Evolutionary conservation across 2,888 invertebrate species (phyloP).

Genomic region (Pollenia labialis): DNA sequence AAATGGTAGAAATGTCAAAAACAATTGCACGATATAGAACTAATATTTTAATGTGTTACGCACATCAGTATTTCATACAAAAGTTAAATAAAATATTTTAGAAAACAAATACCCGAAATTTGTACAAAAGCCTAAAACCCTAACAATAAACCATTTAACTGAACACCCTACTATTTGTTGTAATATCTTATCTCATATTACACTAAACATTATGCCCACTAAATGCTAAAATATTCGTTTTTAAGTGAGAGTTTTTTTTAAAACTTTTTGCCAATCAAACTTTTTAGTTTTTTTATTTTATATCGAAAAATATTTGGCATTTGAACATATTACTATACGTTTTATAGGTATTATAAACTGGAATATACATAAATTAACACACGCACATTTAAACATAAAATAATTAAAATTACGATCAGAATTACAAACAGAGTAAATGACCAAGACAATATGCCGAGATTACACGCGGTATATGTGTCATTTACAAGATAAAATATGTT

Average conservation of each 20-base stretch:
- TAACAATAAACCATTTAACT: not conserved
- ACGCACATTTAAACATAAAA: slow-evolving; percentile 37
- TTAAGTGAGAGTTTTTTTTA: slow-evolving; percentile 16
- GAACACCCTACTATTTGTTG: slow-evolving; percentile 20
- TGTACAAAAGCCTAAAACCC: no score
- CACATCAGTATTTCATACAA: not conserved
- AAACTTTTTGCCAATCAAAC: slow-evolving; percentile 9
- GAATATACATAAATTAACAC: slow-evolving; percentile 10
- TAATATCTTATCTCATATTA: slow-evolving; percentile 25
- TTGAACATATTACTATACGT: slow-evolving; percentile 29
- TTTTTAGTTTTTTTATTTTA: slow-evolving; percentile 16
- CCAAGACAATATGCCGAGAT: slow-evolving; percentile 44
- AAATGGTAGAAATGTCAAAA: no score
- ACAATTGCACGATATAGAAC: no score
- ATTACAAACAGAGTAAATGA: slow-evolving; percentile 35
- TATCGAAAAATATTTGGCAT: slow-evolving; percentile 18
- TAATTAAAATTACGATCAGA: slow-evolving; percentile 43
- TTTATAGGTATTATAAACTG: slow-evolving; percentile 16
- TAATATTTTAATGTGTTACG: no score
- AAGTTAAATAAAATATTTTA: no score
- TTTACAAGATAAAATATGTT: slow-evolving; percentile 63
- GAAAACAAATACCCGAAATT: no score
- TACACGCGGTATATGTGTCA: slow-evolving; percentile 65
- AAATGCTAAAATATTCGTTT: slow-evolving; percentile 30
- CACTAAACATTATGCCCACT: slow-evolving; percentile 9